Evolutionary conservation across 2,888 invertebrate species (phyloP).

Genomic region (Punctoribates punctum): DNA sequence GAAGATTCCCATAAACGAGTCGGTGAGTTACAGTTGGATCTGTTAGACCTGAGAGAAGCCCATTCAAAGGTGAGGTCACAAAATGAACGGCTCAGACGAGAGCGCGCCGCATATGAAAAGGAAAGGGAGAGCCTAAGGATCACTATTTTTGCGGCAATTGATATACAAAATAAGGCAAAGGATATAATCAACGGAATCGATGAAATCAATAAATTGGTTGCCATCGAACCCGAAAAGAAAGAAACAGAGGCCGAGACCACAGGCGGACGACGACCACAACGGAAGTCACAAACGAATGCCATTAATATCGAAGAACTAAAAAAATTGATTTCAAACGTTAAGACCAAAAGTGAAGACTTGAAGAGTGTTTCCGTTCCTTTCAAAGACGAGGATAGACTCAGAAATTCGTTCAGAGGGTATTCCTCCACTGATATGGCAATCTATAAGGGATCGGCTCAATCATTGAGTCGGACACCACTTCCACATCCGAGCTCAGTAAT

Average conservation of each 20-base stretch:
- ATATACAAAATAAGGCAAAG: constrained; percentile 44
- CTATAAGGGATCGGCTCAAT: constrained; percentile 27
- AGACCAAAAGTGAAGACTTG: constrained; percentile 26
- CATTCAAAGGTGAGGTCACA: constrained; percentile 85
- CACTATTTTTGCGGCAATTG: constrained; percentile 44
- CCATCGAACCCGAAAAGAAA: neutral
- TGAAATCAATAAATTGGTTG: constrained; percentile 35
- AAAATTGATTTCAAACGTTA: constrained; percentile 31
- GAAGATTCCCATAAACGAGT: constrained; percentile 78
- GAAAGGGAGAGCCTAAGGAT: constrained; percentile 48
- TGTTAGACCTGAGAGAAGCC: constrained; percentile 80
- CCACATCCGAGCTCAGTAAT: constrained; percentile 42
- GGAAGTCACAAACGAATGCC: neutral
- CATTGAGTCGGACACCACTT: constrained; percentile 35
- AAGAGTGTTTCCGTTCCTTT: neutral
- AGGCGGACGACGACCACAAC: neutral
- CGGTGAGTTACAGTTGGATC: constrained; percentile 81
- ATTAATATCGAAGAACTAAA: constrained; percentile 29
- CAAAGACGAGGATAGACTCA: neutral
- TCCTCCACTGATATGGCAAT: constrained; percentile 45
- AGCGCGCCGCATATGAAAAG: constrained; percentile 75
- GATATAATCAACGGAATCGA: constrained; percentile 44
- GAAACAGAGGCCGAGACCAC: neutral
- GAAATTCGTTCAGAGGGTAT: constrained; percentile 39
- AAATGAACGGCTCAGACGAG: constrained; percentile 80